Percentiles rank a stretch among this genome's conserved stretches.
phyloP scores from a whole-genome alignment of 2,888 invertebrate genomes.

The Polietes domitor region DNA sequence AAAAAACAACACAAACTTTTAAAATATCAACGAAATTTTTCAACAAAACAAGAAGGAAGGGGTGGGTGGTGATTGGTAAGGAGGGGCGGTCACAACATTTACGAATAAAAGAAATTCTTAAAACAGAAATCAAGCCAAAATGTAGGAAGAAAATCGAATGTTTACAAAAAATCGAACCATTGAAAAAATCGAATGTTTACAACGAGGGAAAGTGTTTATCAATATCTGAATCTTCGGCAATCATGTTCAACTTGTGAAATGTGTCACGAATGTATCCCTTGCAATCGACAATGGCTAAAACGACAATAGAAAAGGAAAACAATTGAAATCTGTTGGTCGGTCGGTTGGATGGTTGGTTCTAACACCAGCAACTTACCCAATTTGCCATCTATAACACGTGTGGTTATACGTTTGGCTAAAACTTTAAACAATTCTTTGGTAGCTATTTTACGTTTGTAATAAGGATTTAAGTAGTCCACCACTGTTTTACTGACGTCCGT shows the following conservation, averaged over 20 bases:
- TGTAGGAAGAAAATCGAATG: conserved; percentile 12
- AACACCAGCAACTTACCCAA: conserved; percentile 69
- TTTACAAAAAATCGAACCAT: too few species aligned
- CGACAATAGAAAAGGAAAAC: not conserved
- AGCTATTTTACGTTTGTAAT: conserved; percentile 77
- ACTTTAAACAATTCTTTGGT: conserved; percentile 77
- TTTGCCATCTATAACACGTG: conserved; percentile 74
- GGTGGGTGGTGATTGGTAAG: not conserved
- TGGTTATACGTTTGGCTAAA: conserved; percentile 77
- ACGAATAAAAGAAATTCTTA: conserved; percentile 26
- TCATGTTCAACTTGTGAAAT: conserved; percentile 75
- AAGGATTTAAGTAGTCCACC: conserved; percentile 77
- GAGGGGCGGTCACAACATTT: conserved; percentile 4
- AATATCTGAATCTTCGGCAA: conserved; percentile 75
- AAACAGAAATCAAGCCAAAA: conserved; percentile 52
- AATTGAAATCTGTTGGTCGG: not conserved
- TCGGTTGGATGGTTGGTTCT: not conserved
- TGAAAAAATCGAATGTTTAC: too few species aligned
- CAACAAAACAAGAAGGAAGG: conserved; percentile 1
- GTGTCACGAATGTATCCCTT: conserved; percentile 75
- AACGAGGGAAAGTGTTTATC: conserved; percentile 73
- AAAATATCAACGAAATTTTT: not conserved
- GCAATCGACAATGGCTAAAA: conserved; percentile 72
- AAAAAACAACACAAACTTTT: not conserved
- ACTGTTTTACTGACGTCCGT: conserved; percentile 74